These are phyloP conservation scores for Lagopus muta DNA, from an alignment of 2,113 vertebrate genomes.

Conservation along the genomic window DNA sequence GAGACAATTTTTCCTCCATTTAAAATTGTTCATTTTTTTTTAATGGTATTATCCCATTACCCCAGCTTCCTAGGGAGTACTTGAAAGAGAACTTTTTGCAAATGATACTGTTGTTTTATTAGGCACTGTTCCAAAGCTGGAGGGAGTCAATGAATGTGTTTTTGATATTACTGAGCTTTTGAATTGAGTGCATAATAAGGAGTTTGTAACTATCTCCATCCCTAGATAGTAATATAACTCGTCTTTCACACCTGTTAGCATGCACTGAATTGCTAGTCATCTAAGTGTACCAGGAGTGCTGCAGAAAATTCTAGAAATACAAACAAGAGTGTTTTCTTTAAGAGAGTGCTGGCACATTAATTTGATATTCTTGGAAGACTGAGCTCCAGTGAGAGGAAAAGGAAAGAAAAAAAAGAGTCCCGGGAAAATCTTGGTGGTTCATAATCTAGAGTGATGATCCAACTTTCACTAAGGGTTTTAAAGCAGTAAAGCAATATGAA, in stretches of 20 bases:
- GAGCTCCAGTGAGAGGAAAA: background rate
- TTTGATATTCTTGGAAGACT: background rate
- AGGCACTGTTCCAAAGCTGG: background rate
- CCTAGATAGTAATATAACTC: background rate
- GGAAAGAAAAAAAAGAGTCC: background rate
- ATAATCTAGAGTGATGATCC: background rate
- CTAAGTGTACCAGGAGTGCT: accelerated
- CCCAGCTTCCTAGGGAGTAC: background rate
- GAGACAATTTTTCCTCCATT: background rate
- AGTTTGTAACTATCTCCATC: background rate
- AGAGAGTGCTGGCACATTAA: background rate
- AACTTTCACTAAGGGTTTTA: background rate
- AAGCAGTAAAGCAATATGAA: background rate
- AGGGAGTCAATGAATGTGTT: background rate
- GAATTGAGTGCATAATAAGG: background rate
- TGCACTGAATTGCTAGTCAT: background rate
- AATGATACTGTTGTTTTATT: background rate
- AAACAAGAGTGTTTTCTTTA: background rate
- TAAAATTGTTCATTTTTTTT: background rate
- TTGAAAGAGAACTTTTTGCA: background rate
- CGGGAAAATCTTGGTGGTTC: background rate
- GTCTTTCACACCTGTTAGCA: background rate
- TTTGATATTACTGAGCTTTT: background rate
- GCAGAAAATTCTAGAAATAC: background rate
- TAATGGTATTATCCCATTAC: background rate